Evolutionary conservation across 2,888 invertebrate species (phyloP), one percentile per base, ranked within the genome.

Genomic region (Lymantria monacha): DNA sequence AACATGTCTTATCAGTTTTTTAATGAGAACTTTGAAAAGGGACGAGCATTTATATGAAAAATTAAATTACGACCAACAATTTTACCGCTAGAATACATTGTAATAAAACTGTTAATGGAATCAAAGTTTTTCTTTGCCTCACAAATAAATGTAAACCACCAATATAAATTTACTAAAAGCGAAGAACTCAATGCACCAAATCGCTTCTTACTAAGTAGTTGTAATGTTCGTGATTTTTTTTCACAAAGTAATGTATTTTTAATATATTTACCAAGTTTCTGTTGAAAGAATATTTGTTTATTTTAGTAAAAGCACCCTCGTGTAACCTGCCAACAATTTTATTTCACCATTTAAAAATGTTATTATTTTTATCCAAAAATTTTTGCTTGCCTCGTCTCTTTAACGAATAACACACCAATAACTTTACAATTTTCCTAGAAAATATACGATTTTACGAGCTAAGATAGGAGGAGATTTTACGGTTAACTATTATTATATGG

Each of bases 321-420:
- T 49, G 50, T 52, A 51, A 67, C 65, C 64, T 67, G 54, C 52
- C 51, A 56, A 55, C 49, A 51, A 56, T 63, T 64, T 22, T 57
- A 45, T 59, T 59, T 55, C 59, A 57, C 40, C 49, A 15, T 12
- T 49, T 37, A 42, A 12, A 51, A 37, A 42, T 47, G 46, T 55
- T 62, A 57, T 62, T 63, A 61, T 62, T 61, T 51, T 53, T 42
- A 7, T 30, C 30, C n/a, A 5, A 22, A 33, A 40, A 40, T 44
- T 51, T 51, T 51, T 48, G 36, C 55, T 42, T 30, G 48, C 44
- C 54, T 49, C 45, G 46, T 54, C 51, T 49, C 53, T 37, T 33
- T 47, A 49, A 50, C 61, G 63, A 76, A 79, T 72, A 78, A 77
- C 74, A 74, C 50, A 50, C 65, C 56, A 55, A 75, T 75, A 72